Percentiles rank a stretch among this genome's conserved stretches.
Conservation (phyloP, 2,888 invertebrate genomes). For the Zele albiditarsus region DNA sequence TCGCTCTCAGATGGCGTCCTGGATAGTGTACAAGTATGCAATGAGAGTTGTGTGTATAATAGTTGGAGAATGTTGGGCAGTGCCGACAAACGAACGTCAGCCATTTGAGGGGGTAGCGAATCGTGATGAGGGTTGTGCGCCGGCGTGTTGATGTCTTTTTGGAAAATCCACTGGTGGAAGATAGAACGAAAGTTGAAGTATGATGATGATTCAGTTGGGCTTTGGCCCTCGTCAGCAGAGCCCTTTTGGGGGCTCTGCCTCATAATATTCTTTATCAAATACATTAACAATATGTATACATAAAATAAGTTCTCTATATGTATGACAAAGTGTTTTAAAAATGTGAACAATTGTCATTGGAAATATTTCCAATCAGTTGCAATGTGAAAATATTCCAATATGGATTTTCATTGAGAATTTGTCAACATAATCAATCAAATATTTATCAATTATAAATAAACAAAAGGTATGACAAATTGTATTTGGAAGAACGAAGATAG, state of each 20-base stretch:
- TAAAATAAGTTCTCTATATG: neutral
- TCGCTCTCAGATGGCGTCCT: conserved; percentile 69
- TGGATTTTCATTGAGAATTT: neutral
- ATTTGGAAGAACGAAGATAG: too few relatives aligned
- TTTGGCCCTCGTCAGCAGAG: conserved; percentile 46
- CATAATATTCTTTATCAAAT: neutral
- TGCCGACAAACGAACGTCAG: conserved; percentile 41
- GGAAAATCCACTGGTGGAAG: conserved; percentile 13
- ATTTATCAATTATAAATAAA: neutral
- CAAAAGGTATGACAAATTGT: neutral
- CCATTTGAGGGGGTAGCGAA: conserved; percentile 49
- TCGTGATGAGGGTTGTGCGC: conserved; percentile 50
- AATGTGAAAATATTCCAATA: neutral
- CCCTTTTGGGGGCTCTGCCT: conserved; percentile 47
- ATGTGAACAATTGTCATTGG: neutral
- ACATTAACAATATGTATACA: neutral
- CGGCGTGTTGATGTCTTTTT: conserved; percentile 38
- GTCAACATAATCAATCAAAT: neutral
- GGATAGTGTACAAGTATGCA: conserved; percentile 37
- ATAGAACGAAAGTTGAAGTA: conserved; percentile 19
- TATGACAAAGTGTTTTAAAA: neutral
- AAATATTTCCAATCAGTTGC: too few relatives aligned
- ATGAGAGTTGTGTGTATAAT: conserved; percentile 55
- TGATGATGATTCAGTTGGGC: conserved; percentile 50
- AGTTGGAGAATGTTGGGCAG: conserved; percentile 46